Base-by-base conservation (phyloP, 2,113 vertebrate genomes). In the Andinoacara biseriatus region DNA sequence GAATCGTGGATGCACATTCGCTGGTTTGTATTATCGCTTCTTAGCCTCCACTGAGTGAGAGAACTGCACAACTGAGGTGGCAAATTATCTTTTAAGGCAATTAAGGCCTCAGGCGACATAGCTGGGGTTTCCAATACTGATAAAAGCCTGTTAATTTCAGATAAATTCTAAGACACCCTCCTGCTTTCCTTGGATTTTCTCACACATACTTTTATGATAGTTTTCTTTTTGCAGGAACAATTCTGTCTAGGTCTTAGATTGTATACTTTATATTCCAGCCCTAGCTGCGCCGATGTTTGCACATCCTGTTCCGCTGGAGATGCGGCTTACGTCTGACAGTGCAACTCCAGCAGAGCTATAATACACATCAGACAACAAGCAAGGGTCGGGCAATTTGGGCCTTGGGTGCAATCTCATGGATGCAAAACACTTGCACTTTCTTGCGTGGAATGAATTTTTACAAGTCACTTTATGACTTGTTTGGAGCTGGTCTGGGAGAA, bases 401-500 rank as follows among this genome's bases (percentile, higher is more conserved):
- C 62, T 9, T 2, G 17, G 33, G 61, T 80, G 33, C 5, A 62
- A 31, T 59, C n/a, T 75, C 79, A 63, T 67, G 82, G 58, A 86
- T 81, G 75, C 24, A 77, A 58, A 87, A 85, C 40, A 52, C 76
- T 82, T 60, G 63, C 63, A 76, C 81, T 80, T 49, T 62, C 62
- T 80, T 85, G 88, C 57, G 38, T 79, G 11, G 40, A 83, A 77
- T 75, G 40, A 86, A 81, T 84, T 88, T 62, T 82, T 76, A 56
- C 35, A 59, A 63, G 40, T 85, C 58, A 62, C 81, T 87, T 92
- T 86, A 88, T 86, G 87, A 87, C 54, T 17, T 74, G 76, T 78
- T 79, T 58, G 72, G 31, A 57, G 52, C 60, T 62, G 67, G 26
- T 72, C 15, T 40, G 31, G 22, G 67, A 82, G 69, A 67, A 78